Conservation (phyloP, 2,888 invertebrate species). For the Sminthurides aquaticus region DNA sequence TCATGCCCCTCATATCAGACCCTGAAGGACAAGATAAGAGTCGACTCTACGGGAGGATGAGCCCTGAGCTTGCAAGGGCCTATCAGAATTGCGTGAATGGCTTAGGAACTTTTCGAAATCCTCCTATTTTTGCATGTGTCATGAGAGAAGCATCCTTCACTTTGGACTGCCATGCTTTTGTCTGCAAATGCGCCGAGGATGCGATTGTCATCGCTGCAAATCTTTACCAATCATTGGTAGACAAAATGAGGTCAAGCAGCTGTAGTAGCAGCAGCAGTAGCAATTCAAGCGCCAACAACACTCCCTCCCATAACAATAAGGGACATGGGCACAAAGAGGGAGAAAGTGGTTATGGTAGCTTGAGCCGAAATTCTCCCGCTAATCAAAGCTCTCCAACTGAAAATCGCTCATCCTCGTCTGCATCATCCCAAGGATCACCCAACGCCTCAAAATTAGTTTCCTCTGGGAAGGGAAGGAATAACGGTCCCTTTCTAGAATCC, state of each 20-base stretch:
- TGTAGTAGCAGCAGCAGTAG: constrained; percentile 6
- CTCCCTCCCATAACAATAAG: background rate
- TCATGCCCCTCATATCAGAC: constrained; percentile 74
- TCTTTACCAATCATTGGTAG: constrained; percentile 77
- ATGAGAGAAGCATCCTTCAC: constrained; percentile 71
- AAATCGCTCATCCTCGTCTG: constrained; percentile 38
- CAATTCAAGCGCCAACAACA: background rate
- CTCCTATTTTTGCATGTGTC: constrained; percentile 70
- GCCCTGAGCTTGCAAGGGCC: constrained; percentile 32
- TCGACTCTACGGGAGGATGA: constrained; percentile 38
- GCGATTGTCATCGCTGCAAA: constrained; percentile 87
- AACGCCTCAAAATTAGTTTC: constrained; percentile 6
- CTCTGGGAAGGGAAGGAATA: background rate
- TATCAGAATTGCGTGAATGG: constrained; percentile 46
- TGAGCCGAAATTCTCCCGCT: constrained; percentile 38
- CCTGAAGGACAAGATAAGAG: constrained; percentile 49
- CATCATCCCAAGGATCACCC: constrained; percentile 30
- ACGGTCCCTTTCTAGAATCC: background rate
- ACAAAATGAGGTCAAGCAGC: constrained; percentile 50
- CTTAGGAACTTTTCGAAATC: constrained; percentile 44
- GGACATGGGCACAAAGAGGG: constrained; percentile 32
- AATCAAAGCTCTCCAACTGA: constrained; percentile 33
- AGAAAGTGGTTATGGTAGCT: constrained; percentile 43
- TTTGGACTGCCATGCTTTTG: constrained; percentile 83
- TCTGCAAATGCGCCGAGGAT: constrained; percentile 81